phyloP scores from a whole-genome alignment of 2,888 invertebrate species.

The Gisinianus flammeolus region DNA sequence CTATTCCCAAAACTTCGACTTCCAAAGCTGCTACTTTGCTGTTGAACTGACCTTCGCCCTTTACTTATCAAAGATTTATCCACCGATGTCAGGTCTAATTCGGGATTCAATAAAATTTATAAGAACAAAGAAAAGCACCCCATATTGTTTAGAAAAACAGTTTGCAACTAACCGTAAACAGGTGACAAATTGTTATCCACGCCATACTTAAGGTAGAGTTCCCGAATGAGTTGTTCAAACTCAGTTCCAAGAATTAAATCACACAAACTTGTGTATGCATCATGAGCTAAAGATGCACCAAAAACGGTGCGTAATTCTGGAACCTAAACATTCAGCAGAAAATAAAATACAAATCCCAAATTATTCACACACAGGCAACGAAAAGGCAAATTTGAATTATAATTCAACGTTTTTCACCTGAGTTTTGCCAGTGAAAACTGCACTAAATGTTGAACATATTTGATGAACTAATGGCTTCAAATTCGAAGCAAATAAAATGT shows the following conservation, averaged over 20 bases:
- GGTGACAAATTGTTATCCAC: conserved; percentile 41
- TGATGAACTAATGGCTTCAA: conserved; percentile 52
- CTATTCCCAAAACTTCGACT: conserved; percentile 58
- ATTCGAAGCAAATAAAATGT: too few species aligned
- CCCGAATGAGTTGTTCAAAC: conserved; percentile 78
- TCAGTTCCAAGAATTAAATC: conserved; percentile 75
- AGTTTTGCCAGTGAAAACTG: conserved; percentile 29
- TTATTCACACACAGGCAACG: background rate
- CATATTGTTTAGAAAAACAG: background rate
- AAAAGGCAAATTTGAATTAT: too few species aligned
- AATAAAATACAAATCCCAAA: conserved; percentile 18
- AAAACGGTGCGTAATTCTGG: conserved; percentile 80
- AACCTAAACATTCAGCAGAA: too few species aligned
- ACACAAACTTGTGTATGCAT: conserved; percentile 77
- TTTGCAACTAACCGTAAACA: background rate
- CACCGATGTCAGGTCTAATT: conserved; percentile 45
- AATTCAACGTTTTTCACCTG: too few species aligned
- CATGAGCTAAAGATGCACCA: conserved; percentile 81
- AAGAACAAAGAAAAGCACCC: background rate
- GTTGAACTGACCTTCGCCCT: background rate
- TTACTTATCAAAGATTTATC: conserved; percentile 29
- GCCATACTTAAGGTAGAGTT: conserved; percentile 76
- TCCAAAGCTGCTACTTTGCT: conserved; percentile 52
- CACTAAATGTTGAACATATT: conserved; percentile 50
- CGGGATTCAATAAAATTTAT: conserved; percentile 9